Evolutionary conservation across 2,113 vertebrate species (phyloP).

Genomic region (Cavia porcellus): DNA sequence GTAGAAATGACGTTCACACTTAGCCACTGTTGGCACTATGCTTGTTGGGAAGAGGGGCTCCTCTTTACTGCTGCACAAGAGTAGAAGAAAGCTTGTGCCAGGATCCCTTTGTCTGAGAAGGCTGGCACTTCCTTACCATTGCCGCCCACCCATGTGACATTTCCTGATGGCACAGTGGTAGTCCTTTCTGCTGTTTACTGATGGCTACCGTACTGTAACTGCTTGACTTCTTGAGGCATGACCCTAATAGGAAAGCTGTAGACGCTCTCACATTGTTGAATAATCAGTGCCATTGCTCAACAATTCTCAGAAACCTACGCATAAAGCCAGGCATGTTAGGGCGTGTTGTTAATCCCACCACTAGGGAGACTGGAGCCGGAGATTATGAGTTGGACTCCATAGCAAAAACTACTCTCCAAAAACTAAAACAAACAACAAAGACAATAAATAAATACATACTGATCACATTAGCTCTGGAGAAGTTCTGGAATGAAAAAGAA

Average conservation of each 20-base stretch:
- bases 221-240: neutral
- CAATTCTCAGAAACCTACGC: neutral
- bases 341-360: neutral
- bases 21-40: neutral
- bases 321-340: neutral
- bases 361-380: neutral
- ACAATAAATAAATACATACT: neutral
- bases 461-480: neutral
- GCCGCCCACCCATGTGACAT: neutral
- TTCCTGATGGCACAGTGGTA: neutral
- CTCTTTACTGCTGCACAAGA: neutral
- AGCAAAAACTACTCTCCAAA: neutral
- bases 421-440: neutral
- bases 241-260: neutral
- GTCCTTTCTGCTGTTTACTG: neutral
- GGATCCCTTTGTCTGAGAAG: neutral
- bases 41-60: neutral
- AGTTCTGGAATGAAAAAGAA: neutral
- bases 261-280: neutral
- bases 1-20: neutral
- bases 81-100: neutral
- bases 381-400: neutral
- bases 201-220: neutral
- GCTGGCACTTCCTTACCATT: neutral
- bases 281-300: neutral